These are phyloP conservation scores for Pelochelys cantorii DNA, from an alignment of 2,797 vertebrate genomes.

Conservation along the genomic window DNA sequence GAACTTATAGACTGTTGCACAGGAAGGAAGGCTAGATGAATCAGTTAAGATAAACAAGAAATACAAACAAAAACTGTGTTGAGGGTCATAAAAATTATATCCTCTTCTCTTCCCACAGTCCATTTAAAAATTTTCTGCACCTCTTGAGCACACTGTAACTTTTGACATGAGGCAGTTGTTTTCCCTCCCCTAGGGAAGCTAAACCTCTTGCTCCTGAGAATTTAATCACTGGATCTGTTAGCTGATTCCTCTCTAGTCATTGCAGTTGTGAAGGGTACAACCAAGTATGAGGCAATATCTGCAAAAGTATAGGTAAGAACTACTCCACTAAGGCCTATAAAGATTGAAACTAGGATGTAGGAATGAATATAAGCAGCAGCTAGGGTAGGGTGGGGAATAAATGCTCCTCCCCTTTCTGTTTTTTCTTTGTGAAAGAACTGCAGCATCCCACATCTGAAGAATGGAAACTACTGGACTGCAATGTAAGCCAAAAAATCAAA, in stretches of 20 bases:
- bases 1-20: neutral
- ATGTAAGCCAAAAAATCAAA: slow-evolving; percentile 20
- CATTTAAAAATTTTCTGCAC: slow-evolving; percentile 27
- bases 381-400: neutral
- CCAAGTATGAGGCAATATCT: neutral
- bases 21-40: neutral
- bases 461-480: neutral
- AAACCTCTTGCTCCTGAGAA: neutral
- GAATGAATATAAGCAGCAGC: slow-evolving; percentile 12
- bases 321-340: neutral
- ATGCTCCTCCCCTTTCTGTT: neutral
- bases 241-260: slow-evolving; percentile 27
- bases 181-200: neutral
- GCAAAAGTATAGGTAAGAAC: neutral
- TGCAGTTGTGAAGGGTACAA: slow-evolving; percentile 28
- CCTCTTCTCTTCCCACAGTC: neutral
- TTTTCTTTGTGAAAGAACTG: neutral
- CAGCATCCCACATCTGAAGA: neutral
- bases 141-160: slow-evolving; percentile 26
- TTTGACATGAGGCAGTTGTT: slow-evolving; percentile 24
- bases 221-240: slow-evolving; percentile 7
- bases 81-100: neutral
- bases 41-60: neutral
- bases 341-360: neutral
- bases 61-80: slow-evolving; percentile 1